phyloP scores from a whole-genome alignment of 2,113 vertebrate genomes.

The Orientallactaga bullata region DNA sequence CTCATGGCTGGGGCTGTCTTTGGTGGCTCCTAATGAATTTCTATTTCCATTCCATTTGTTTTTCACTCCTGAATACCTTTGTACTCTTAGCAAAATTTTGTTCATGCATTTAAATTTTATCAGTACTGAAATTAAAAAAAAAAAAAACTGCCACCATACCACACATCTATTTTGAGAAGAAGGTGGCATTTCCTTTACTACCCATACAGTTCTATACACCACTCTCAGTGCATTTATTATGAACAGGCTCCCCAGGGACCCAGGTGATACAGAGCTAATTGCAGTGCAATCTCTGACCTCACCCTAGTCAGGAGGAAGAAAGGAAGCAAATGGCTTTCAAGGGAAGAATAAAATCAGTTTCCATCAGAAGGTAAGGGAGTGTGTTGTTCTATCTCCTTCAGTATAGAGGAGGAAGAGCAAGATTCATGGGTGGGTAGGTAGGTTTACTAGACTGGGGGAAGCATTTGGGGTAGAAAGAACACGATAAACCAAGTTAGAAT shows the following conservation, averaged over 20 bases:
- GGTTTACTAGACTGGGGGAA: background rate
- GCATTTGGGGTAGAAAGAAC: background rate
- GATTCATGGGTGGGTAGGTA: background rate
- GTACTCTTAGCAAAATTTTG: conserved; percentile 22
- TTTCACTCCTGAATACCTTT: conserved; percentile 40
- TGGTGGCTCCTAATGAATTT: conserved; percentile 31
- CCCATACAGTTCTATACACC: background rate
- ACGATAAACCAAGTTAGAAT: background rate
- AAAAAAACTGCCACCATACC: background rate
- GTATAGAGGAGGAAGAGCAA: background rate
- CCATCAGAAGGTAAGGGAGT: background rate
- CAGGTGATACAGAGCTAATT: background rate
- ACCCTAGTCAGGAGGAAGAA: background rate
- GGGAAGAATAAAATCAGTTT: background rate
- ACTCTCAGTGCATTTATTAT: conserved; percentile 30
- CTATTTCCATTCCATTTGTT: background rate
- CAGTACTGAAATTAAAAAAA: background rate
- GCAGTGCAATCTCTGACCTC: background rate
- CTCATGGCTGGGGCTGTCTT: background rate
- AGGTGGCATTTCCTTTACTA: conserved; percentile 51
- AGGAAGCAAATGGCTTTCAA: background rate
- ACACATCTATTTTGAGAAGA: conserved; percentile 56
- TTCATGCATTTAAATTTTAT: conserved; percentile 44
- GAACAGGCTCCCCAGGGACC: background rate
- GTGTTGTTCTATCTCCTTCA: background rate